Evolutionary conservation across 2,888 invertebrate genomes (phyloP).

Genomic region (Euphydryas editha): DNA sequence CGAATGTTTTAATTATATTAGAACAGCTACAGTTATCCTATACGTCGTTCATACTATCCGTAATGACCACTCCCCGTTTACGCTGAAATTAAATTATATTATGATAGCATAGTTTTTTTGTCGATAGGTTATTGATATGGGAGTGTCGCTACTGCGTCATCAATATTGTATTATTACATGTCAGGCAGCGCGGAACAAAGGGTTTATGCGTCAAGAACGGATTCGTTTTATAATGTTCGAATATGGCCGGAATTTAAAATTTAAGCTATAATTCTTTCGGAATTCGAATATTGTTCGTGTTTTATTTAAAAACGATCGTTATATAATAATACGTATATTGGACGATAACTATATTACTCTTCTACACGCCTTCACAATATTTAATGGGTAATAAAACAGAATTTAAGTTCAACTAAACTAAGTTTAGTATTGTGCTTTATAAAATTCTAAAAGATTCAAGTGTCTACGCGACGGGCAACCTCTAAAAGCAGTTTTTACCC

Average conservation of each 20-base stretch:
- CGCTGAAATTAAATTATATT: slow-evolving; percentile 77
- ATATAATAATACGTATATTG: not conserved
- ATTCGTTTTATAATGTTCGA: slow-evolving; percentile 22
- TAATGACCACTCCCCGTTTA: slow-evolving; percentile 72
- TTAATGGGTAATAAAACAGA: too few relatives aligned
- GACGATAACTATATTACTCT: not conserved
- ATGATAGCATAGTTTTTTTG: slow-evolving; percentile 67
- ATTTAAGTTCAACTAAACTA: too few relatives aligned
- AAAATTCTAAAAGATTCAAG: too few relatives aligned
- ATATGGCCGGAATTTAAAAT: slow-evolving; percentile 38
- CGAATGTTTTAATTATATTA: not conserved
- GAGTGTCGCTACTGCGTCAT: slow-evolving; percentile 68
- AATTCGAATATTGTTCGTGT: not conserved
- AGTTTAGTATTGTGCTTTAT: too few relatives aligned
- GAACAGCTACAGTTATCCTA: slow-evolving; percentile 37
- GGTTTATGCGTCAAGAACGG: slow-evolving; percentile 53
- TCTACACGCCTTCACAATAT: too few relatives aligned
- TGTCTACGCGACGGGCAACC: too few relatives aligned
- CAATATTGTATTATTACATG: slow-evolving; percentile 60
- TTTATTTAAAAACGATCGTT: not conserved
- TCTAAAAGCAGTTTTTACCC: too few relatives aligned
- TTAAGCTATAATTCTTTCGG: slow-evolving; percentile 25
- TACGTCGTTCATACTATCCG: slow-evolving; percentile 49
- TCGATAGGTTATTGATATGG: slow-evolving; percentile 79
- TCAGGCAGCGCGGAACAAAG: slow-evolving; percentile 57